Base-by-base conservation (phyloP, 1,140 invertebrate genomes). In the Calliopsis andreniformis region DNA sequence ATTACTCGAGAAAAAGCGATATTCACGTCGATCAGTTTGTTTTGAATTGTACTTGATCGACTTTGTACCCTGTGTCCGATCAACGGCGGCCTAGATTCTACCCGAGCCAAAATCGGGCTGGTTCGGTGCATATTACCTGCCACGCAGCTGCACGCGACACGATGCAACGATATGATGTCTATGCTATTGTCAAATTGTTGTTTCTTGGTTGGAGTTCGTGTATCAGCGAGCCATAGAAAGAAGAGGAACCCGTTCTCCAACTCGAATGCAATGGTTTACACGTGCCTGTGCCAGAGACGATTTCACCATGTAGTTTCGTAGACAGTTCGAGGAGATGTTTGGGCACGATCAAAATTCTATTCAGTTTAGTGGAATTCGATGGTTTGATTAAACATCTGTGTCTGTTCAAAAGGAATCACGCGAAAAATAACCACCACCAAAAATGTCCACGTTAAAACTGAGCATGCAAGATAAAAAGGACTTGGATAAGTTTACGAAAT, bases 401-500 rank as follows among this genome's bases (percentile, higher is more conserved):
- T 25, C 47, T 30, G 1, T 49, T 42, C 30, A 0, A 58, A 51
- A 42, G 30, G 18, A 39, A 68, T 32, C 25, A 14, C 8, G 8
- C 28, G 12, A 58, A 47, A 20, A 47, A 20, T 6, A 10, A 47
- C 12, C 18, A 43, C 3, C 20, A 35, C 12, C 76, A 79, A 79
- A 39, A 64, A 91, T 92, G 89, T 93, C 93, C 61, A 81, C 91
- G 28, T 85, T 92, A 81, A 94, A 94, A 83, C 86, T 95, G 59
- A 95, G 92, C 79, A 92, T 90, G 70, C 94, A 95, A 81, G 95
- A 97, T 87, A 94, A 94, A 93, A 95, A 95, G 83, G 95, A 96
- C 81, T 92, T 98, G 88, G 96, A 97, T 63, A 97, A 97, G 91
- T 98, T 97, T 90, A 96, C 95, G 0, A 97, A 97, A 90, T 97